Evolutionary conservation across 1,140 invertebrate genomes (phyloP).

Genomic region (Leptinotarsa undecemlineata): DNA sequence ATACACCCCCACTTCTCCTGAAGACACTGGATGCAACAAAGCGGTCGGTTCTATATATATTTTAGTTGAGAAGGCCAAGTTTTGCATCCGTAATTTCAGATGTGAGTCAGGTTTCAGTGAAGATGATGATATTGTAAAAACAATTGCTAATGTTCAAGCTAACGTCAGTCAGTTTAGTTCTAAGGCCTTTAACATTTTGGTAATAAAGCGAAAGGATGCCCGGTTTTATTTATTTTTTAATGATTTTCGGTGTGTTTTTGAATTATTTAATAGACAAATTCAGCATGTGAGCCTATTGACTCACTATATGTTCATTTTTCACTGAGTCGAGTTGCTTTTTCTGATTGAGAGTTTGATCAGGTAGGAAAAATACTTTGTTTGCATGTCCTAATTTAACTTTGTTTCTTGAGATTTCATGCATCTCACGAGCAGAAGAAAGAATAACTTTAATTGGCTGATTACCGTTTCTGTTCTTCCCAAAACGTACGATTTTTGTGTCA

Average conservation of each 20-base stretch:
- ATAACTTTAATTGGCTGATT: too few relatives aligned
- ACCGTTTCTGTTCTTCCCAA: too few relatives aligned
- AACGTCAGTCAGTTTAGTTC: neutral
- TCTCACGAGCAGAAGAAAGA: too few relatives aligned
- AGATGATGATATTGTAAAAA: neutral
- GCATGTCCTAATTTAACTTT: too few relatives aligned
- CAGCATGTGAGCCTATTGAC: neutral
- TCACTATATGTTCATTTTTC: too few relatives aligned
- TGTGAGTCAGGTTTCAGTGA: neutral
- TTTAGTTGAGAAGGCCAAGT: too few relatives aligned
- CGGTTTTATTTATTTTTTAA: neutral
- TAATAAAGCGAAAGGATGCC: neutral
- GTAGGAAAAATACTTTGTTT: too few relatives aligned
- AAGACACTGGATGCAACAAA: neutral
- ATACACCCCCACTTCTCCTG: neutral
- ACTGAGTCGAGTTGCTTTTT: too few relatives aligned
- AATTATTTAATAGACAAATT: neutral
- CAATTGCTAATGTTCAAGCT: neutral
- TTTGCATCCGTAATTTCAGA: neutral
- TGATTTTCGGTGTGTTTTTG: neutral
- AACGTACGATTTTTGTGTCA: too few relatives aligned
- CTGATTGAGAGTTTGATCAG: too few relatives aligned
- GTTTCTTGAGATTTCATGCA: too few relatives aligned
- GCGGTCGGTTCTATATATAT: neutral
- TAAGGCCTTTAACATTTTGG: neutral